Percentiles rank a stretch among this genome's conserved stretches.
Evolutionary conservation across 1,140 invertebrate species (phyloP).

Genomic region (Pseudachorutes palmiensis): DNA sequence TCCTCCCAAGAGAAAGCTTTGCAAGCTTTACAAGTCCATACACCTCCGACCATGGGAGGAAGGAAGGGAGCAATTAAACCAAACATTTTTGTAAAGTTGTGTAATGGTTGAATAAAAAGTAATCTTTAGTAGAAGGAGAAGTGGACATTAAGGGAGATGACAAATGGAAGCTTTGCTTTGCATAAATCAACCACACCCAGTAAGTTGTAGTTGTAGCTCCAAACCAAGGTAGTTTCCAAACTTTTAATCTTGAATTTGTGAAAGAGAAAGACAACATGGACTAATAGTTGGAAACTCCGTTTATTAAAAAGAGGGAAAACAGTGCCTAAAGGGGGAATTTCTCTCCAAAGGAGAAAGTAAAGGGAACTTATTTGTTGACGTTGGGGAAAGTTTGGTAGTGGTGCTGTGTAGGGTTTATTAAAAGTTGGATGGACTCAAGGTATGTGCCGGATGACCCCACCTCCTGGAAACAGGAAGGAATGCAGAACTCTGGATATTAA

Average conservation of each 20-base stretch:
- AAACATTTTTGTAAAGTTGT: background rate
- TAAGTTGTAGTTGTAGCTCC: too few species aligned
- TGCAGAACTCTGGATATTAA: too few species aligned
- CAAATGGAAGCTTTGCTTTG: background rate
- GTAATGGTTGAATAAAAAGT: conserved; percentile 8
- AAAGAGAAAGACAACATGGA: conserved; percentile 1
- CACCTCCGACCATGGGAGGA: background rate
- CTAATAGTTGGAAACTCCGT: background rate
- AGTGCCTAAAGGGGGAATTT: background rate
- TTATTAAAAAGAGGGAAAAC: conserved; percentile 9
- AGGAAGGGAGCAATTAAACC: conserved; percentile 2
- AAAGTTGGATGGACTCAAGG: too few species aligned
- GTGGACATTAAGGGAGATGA: conserved; percentile 19
- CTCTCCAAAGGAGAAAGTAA: too few species aligned
- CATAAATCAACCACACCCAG: conserved; percentile 16
- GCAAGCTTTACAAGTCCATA: background rate
- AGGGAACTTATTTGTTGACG: conserved; percentile 2
- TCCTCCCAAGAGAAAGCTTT: conserved; percentile 20
- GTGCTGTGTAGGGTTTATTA: too few species aligned
- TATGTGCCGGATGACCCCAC: too few species aligned
- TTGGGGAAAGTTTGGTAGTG: too few species aligned
- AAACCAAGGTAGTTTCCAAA: background rate
- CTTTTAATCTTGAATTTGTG: background rate
- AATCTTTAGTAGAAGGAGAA: conserved; percentile 12
- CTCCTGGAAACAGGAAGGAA: too few species aligned